Conservation (phyloP, 64 coral and sea anemone genomes). For the Montipora sp. region DNA sequence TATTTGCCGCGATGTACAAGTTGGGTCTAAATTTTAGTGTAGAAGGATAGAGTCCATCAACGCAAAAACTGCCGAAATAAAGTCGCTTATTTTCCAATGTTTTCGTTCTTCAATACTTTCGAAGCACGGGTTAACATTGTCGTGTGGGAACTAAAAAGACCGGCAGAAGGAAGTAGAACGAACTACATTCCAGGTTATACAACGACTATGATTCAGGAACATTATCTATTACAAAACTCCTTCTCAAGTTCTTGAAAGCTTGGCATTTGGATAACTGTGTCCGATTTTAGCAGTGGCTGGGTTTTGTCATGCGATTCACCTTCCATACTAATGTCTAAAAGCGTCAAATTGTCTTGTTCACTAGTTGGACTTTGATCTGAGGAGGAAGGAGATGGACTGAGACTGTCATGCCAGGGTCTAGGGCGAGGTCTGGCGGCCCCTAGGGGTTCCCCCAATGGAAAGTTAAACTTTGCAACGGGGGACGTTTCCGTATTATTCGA, state of each 20-base stretch:
- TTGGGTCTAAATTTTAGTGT: too few relatives aligned
- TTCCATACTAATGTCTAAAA: slow-evolving; percentile 80
- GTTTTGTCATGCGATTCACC: slow-evolving; percentile 79
- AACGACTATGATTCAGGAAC: background rate
- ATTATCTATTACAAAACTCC: slow-evolving; percentile 54
- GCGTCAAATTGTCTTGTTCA: slow-evolving; percentile 68
- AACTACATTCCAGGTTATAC: background rate
- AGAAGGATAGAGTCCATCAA: too few relatives aligned
- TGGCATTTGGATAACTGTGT: slow-evolving; percentile 57
- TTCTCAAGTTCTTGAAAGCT: slow-evolving; percentile 78
- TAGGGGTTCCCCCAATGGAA: background rate
- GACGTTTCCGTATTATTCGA: slow-evolving; percentile 44
- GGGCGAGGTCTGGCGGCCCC: slow-evolving; percentile 46
- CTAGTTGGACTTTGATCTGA: slow-evolving; percentile 59
- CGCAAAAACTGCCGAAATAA: too few relatives aligned
- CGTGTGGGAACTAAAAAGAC: background rate
- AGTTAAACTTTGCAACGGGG: slow-evolving; percentile 24
- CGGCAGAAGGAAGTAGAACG: background rate
- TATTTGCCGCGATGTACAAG: too few relatives aligned
- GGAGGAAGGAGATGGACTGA: slow-evolving; percentile 59
- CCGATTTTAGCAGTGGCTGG: slow-evolving; percentile 67
- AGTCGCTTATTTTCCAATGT: background rate
- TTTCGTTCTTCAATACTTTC: background rate
- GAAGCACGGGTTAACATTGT: background rate
- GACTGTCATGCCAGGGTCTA: slow-evolving; percentile 61